Evolutionary conservation across 2,888 invertebrate genomes (phyloP).

Genomic region (Scelioninae gen. 2): DNA sequence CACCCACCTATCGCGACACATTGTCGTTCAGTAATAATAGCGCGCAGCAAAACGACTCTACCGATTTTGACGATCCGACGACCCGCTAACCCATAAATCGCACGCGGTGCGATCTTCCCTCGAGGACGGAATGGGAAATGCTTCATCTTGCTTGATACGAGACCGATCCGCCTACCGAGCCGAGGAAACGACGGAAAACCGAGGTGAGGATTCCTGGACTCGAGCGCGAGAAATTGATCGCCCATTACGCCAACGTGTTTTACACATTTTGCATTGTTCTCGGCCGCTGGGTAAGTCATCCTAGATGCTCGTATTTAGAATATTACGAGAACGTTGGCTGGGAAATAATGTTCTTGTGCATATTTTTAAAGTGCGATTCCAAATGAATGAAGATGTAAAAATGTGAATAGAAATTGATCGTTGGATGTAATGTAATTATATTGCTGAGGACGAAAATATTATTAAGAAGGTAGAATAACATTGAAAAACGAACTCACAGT

Average conservation of each 20-base stretch:
- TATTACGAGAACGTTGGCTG: no score
- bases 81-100: slow-evolving; percentile 56
- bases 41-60: slow-evolving; percentile 35
- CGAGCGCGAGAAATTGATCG: slow-evolving; percentile 61
- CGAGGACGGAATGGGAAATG: slow-evolving; percentile 32
- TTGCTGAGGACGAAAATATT: no score
- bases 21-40: slow-evolving; percentile 47
- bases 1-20: slow-evolving; percentile 33
- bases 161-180: slow-evolving; percentile 55
- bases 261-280: slow-evolving; percentile 52
- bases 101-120: slow-evolving; percentile 16
- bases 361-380: no score
- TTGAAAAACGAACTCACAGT: no score
- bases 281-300: no score
- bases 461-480: no score
- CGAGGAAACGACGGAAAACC: slow-evolving; percentile 50
- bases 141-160: slow-evolving; percentile 52
- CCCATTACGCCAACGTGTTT: slow-evolving; percentile 59
- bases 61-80: slow-evolving; percentile 59
- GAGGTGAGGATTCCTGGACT: slow-evolving; percentile 50
- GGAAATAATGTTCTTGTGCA: no score
- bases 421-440: no score
- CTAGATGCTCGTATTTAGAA: no score
- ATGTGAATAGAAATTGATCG: no score
- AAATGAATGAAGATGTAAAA: no score